Evolutionary conservation across 1,140 invertebrate species (phyloP).

Genomic region (Cephus cinctus): DNA sequence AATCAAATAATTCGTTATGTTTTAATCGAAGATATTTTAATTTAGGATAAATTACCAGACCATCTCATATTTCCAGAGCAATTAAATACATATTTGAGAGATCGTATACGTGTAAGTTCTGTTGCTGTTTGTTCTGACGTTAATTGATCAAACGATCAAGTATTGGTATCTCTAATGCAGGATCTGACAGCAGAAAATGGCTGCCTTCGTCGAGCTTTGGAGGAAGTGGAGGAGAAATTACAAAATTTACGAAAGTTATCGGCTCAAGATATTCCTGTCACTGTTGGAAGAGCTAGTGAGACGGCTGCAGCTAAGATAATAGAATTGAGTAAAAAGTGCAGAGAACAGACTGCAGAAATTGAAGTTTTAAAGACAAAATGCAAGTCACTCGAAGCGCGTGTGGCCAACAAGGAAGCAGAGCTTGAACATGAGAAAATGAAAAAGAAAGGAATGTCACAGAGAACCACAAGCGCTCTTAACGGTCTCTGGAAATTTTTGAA

Average conservation of each 20-base stretch:
- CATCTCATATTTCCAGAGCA: constrained; percentile 39
- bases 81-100: constrained; percentile 39
- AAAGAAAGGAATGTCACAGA: background rate
- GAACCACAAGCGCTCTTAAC: too few species aligned
- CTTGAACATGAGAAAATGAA: constrained; percentile 15
- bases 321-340: constrained; percentile 52
- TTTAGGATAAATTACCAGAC: constrained; percentile 21
- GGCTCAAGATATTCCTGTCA: background rate
- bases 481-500: too few species aligned
- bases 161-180: constrained; percentile 25
- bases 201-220: constrained; percentile 26
- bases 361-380: constrained; percentile 45
- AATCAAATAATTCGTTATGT: too few species aligned
- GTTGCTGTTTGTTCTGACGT: background rate
- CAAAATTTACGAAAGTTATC: too few species aligned
- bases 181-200: constrained; percentile 46
- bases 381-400: constrained; percentile 34
- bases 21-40: constrained; percentile 1
- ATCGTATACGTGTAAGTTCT: constrained; percentile 38
- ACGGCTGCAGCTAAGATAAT: constrained; percentile 47
- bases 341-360: constrained; percentile 51
- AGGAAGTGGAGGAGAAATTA: constrained; percentile 27
- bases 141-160: constrained; percentile 7
- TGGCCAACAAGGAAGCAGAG: constrained; percentile 26
- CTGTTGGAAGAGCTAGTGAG: constrained; percentile 16